These are phyloP conservation scores for Pomatostomus ruficeps DNA, from an alignment of 2,113 vertebrate genomes.

Conservation along the genomic window DNA sequence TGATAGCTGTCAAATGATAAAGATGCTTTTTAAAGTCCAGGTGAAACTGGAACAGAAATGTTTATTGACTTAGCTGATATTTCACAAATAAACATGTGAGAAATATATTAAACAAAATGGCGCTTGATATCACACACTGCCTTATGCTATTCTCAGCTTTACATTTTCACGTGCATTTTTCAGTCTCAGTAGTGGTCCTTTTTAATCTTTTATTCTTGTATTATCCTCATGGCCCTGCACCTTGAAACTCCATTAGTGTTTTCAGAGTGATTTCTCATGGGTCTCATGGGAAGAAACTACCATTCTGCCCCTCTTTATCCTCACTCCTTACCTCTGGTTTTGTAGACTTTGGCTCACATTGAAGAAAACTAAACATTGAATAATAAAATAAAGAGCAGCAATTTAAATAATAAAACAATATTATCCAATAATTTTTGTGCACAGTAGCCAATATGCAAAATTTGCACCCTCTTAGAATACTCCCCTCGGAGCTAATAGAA, in stretches of 20 bases:
- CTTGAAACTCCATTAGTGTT: not conserved
- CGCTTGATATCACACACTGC: not conserved
- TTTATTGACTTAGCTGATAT: not conserved
- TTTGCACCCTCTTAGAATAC: not conserved
- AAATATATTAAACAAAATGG: not conserved
- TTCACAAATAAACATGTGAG: not conserved
- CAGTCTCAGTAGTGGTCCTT: not conserved
- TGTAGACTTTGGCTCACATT: not conserved
- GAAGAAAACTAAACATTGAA: not conserved
- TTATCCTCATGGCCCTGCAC: not conserved
- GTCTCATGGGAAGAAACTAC: not conserved
- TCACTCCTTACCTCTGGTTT: not conserved
- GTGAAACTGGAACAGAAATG: not conserved
- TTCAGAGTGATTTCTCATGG: not conserved
- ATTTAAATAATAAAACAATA: not conserved
- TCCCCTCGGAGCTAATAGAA: not conserved
- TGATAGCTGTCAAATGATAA: not conserved
- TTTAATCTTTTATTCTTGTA: not conserved
- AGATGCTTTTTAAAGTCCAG: not conserved
- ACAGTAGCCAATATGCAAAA: not conserved
- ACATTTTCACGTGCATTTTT: not conserved
- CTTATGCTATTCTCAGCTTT: not conserved
- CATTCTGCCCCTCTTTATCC: not conserved
- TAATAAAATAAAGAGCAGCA: not conserved
- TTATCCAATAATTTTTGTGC: not conserved